Evolutionary conservation across 1,140 invertebrate genomes (phyloP), one percentile per base, ranked within the genome.

Genomic region (Eupristina koningsbergeri): DNA sequence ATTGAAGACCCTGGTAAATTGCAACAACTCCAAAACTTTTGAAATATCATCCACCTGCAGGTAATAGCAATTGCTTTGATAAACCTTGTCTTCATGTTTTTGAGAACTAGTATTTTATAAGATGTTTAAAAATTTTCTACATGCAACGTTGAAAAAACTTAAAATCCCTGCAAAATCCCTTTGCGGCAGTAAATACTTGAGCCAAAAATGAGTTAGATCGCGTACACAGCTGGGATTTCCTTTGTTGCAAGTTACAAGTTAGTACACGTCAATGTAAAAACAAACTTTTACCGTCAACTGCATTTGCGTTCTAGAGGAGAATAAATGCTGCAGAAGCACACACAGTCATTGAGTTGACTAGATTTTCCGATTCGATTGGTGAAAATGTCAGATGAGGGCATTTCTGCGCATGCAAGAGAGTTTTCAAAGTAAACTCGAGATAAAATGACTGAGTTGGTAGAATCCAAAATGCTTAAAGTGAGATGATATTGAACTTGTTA

Each of bases 401-500:
- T 81, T 81, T 81, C 73, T 61, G 50, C n/a, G 34, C 34, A 22
- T 39, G 36, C 50, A 41, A 58, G 69, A 73, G 69, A 53, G 67
- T 61, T 39, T 58, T 29, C 50, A 22, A n/a, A 45, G 58, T 5
- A 17, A 36, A 61, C 19, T 47, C 26, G 26, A 3, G 64, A 39
- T 19, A 41, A 83, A 75, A 26, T 73, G 36, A 61, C 11, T 64
- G 77, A 39, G 41, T 22, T 7, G 22, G 3, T 26, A 26, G 34
- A 45, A 75, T 67, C 75, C 71, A 61, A 61, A 78, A 71, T 50
- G 26, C 15, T 82, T 77, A 67, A 82, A 81, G 39, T 50, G 31
- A 67, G 63, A 78, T 67, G 47, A 83, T 78, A 83, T 83, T 79
- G 75, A 83, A 83, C 75, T 78, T 47, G 47, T 19, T 17, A 45